Conservation (phyloP, 2,888 invertebrate species). For the Troglohyphantes excavatus region DNA sequence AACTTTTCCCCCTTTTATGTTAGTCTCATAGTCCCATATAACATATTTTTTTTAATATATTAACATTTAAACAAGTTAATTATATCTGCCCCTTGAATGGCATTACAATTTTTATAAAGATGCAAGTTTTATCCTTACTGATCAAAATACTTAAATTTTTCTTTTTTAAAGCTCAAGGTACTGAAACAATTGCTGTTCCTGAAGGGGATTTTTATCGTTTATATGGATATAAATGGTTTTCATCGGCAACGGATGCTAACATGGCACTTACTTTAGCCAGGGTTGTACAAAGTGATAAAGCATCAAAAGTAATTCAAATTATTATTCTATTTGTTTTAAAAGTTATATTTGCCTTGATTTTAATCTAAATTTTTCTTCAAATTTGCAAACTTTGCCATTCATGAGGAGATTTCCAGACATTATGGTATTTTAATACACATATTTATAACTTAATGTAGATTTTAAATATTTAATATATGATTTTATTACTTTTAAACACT, state of each 20-base stretch:
- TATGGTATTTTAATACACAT: too few species aligned
- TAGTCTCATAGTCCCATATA: too few species aligned
- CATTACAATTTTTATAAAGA: too few species aligned
- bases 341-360: neutral
- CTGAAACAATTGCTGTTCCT: conserved; percentile 84
- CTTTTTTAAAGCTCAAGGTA: conserved; percentile 83
- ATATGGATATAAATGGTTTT: conserved; percentile 86
- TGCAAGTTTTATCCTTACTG: neutral
- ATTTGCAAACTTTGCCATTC: neutral
- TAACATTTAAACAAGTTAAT: too few species aligned
- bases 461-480: too few species aligned
- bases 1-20: too few species aligned
- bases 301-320: neutral
- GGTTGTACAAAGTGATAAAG: neutral
- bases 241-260: conserved; percentile 85
- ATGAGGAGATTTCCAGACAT: neutral
- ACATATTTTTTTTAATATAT: too few species aligned
- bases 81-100: too few species aligned
- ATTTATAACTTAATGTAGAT: too few species aligned
- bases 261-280: conserved; percentile 85
- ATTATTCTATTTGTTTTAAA: neutral
- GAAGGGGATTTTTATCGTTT: conserved; percentile 83
- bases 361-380: neutral
- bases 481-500: too few species aligned
- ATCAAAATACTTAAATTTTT: conserved; percentile 18